These are phyloP conservation scores for Halcyon chelicuti DNA, from an alignment of 2,797 vertebrate species.

Conservation along the genomic window DNA sequence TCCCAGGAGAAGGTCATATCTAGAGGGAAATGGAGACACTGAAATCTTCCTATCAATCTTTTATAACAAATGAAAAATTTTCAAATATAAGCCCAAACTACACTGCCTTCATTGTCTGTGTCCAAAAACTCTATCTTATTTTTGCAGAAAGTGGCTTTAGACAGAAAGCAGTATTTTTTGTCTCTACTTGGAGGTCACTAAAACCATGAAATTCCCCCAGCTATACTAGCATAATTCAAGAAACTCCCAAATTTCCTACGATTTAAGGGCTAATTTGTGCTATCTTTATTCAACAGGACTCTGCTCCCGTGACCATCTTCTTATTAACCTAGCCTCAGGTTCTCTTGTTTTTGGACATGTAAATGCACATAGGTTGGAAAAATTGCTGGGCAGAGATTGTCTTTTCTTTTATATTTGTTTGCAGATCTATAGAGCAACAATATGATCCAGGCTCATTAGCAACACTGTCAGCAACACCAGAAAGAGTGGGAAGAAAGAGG, in stretches of 20 bases:
- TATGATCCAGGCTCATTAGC: background rate
- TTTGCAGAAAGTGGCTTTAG: background rate
- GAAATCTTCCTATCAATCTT: conserved; percentile 56
- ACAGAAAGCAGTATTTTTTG: background rate
- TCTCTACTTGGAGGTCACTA: conserved; percentile 25
- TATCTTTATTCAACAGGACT: background rate
- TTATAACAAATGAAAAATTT: conserved; percentile 34
- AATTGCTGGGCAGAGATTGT: background rate
- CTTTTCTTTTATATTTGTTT: conserved; percentile 3
- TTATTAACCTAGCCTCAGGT: background rate
- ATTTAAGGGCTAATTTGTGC: background rate
- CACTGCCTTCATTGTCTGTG: background rate
- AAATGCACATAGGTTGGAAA: background rate
- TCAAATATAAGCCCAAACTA: conserved; percentile 56
- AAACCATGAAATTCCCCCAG: conserved; percentile 31
- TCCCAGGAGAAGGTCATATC: conserved; percentile 52
- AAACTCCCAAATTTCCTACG: background rate
- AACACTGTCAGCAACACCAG: background rate
- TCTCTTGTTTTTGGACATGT: background rate
- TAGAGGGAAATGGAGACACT: conserved; percentile 40
- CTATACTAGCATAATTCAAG: background rate
- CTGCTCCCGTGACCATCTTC: background rate
- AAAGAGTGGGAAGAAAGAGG: background rate
- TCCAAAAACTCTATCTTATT: conserved; percentile 31
- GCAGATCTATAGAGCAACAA: background rate